These are phyloP conservation scores for Onychostoma macrolepis DNA, from an alignment of 2,113 vertebrate genomes.

Conservation along the genomic window DNA sequence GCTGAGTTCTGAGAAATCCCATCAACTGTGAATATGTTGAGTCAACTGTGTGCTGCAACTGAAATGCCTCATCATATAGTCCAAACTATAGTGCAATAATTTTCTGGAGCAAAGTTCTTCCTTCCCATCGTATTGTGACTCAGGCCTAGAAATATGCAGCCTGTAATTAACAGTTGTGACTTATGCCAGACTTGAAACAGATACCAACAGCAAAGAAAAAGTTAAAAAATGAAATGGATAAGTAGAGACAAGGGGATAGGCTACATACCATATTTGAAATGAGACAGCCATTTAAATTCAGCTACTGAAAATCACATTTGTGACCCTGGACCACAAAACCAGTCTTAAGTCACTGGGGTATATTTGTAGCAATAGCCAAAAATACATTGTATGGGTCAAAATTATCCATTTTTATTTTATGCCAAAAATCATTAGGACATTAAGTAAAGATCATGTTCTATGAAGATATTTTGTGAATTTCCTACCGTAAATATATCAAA, in stretches of 20 bases:
- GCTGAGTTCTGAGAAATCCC: neutral
- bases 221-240: neutral
- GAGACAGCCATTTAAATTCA: neutral
- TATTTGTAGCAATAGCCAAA: no score
- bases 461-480: no score
- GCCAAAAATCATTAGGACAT: no score
- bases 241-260: neutral
- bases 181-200: neutral
- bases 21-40: neutral
- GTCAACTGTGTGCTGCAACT: neutral
- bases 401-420: no score
- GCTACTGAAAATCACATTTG: neutral
- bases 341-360: no score
- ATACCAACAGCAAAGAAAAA: neutral
- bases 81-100: neutral
- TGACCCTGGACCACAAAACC: no score
- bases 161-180: neutral
- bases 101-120: neutral
- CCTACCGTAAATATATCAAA: no score
- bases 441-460: no score
- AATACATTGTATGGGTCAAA: no score
- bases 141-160: neutral
- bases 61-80: neutral
- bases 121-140: conserved; percentile 26
- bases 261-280: neutral